phyloP scores from a whole-genome alignment of 2,888 invertebrate species.

The Hedychridium roseum region DNA sequence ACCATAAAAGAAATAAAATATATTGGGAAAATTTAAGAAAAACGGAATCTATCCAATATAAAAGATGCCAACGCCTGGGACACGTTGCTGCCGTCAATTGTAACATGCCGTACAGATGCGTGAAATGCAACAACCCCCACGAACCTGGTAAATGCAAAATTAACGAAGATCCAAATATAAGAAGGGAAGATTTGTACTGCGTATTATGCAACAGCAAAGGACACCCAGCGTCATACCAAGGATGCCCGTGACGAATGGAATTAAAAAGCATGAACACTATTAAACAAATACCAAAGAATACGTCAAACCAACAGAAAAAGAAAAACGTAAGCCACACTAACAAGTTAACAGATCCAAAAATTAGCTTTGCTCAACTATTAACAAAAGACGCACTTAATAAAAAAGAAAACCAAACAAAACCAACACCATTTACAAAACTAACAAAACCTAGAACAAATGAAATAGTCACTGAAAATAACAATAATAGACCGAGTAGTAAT shows the following conservation, averaged over 20 bases:
- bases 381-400: too few species aligned
- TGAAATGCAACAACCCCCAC: slow-evolving; percentile 1
- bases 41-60: neutral
- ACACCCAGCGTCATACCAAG: neutral
- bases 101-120: neutral
- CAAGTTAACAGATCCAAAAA: too few species aligned
- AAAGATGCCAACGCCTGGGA: slow-evolving; percentile 2
- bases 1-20: neutral
- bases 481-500: too few species aligned
- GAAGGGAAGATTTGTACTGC: neutral
- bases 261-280: neutral
- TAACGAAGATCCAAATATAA: neutral
- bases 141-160: neutral
- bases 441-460: too few species aligned
- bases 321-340: too few species aligned
- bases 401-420: too few species aligned
- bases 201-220: neutral
- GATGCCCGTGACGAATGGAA: neutral
- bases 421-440: too few species aligned
- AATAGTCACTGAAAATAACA: too few species aligned
- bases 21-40: neutral
- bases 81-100: slow-evolving; percentile 2
- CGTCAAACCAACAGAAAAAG: too few species aligned
- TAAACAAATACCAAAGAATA: neutral
- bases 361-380: too few species aligned